These are phyloP conservation scores for Ceryle rudis DNA, from an alignment of 2,797 vertebrate genomes.

Conservation along the genomic window DNA sequence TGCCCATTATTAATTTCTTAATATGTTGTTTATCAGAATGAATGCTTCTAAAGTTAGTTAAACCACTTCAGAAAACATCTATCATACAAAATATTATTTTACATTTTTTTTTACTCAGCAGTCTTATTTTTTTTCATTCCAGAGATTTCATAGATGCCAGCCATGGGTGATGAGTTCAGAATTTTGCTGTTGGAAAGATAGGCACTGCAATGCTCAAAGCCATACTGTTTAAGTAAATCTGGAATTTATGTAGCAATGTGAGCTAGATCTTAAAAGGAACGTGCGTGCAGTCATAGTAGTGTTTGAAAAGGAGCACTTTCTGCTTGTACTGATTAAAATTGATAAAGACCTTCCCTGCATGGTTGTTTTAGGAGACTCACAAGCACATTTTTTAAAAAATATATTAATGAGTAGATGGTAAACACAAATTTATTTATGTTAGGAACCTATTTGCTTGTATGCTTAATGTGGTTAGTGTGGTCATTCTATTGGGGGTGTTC, in stretches of 20 bases:
- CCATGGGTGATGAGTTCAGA: neutral
- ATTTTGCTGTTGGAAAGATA: neutral
- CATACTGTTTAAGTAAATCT: neutral
- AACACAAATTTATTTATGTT: neutral
- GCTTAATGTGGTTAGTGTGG: neutral
- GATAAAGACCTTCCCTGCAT: neutral
- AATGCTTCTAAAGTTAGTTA: neutral
- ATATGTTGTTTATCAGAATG: neutral
- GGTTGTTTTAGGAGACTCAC: neutral
- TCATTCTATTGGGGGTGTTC: neutral
- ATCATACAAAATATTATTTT: neutral
- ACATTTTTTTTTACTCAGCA: neutral
- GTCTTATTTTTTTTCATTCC: neutral
- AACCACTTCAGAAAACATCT: neutral
- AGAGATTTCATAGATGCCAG: neutral
- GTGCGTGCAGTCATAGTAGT: neutral
- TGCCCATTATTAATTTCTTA: neutral
- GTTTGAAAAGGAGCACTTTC: neutral
- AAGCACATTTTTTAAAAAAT: fast-evolving
- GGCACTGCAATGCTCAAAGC: neutral
- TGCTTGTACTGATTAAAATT: neutral
- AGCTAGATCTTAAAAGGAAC: neutral
- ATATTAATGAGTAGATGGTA: neutral
- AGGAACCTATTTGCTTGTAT: neutral
- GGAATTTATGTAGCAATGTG: neutral